Evolutionary conservation across 2,888 invertebrate species (phyloP).

Genomic region (Lasiommata megera): DNA sequence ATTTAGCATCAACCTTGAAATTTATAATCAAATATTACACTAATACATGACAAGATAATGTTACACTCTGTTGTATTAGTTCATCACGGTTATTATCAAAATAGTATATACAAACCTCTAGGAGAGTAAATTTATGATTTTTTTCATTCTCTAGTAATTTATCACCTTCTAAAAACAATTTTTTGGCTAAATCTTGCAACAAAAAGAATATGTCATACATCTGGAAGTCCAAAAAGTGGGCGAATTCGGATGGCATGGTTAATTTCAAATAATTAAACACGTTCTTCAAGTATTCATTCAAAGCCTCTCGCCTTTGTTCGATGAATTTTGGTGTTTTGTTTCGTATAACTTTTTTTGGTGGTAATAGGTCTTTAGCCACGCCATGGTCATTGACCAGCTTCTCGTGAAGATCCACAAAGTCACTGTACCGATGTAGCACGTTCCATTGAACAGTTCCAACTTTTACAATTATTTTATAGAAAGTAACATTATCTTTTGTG

Average conservation of each 20-base stretch:
- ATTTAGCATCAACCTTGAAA: conserved; percentile 10
- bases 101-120: conserved; percentile 82
- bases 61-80: neutral
- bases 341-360: conserved; percentile 95
- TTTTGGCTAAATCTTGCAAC: conserved; percentile 90
- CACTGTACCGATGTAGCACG: conserved; percentile 92
- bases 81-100: neutral
- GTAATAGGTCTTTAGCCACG: conserved; percentile 89
- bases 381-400: conserved; percentile 77
- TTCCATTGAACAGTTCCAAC: conserved; percentile 90
- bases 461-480: conserved; percentile 86
- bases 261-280: conserved; percentile 88
- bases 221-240: conserved; percentile 93
- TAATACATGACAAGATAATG: neutral
- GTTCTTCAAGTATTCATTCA: conserved; percentile 76
- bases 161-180: conserved; percentile 89
- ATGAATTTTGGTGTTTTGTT: conserved; percentile 94
- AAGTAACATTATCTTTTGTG: conserved; percentile 85
- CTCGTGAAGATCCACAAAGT: conserved; percentile 94
- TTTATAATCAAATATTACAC: conserved; percentile 6
- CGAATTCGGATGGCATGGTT: conserved; percentile 90
- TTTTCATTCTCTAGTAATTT: conserved; percentile 82
- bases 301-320: conserved; percentile 38
- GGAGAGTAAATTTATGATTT: conserved; percentile 86
- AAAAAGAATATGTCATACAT: conserved; percentile 94